A percentile compares a stretch with the other conserved stretches of the same genome.
Conservation (phyloP, 1,140 invertebrate genomes). For the Sitodiplosis mosellana region DNA sequence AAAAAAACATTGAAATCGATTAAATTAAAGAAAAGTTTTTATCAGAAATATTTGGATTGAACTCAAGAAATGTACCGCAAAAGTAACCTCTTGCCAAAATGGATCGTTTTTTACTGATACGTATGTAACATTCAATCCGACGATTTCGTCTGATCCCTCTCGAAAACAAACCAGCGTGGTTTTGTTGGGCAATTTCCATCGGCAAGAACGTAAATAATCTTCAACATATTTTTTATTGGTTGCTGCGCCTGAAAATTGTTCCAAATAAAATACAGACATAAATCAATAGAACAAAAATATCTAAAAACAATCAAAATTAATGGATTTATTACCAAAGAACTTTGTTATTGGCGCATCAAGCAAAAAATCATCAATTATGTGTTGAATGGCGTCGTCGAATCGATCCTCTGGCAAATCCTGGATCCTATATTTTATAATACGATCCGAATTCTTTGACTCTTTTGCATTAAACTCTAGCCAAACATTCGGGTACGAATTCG, state of each 20-base stretch:
- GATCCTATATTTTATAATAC: not conserved
- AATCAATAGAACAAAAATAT: too few species aligned
- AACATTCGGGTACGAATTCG: not conserved
- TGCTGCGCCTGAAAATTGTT: not conserved
- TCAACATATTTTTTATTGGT: not conserved
- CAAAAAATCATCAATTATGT: not conserved
- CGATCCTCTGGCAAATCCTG: not conserved
- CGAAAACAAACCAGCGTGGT: not conserved
- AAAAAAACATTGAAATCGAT: too few species aligned
- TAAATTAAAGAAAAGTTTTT: not conserved
- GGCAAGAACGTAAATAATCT: not conserved
- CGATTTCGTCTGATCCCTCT: not conserved
- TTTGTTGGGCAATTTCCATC: not conserved
- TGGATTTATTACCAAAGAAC: not conserved
- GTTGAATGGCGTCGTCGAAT: not conserved
- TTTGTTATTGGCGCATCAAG: not conserved
- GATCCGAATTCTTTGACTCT: not conserved
- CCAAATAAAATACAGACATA: not conserved
- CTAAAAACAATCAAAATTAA: too few species aligned
- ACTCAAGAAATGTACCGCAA: not conserved
- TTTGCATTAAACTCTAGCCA: not conserved
- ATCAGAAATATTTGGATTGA: not conserved
- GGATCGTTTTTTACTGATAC: not conserved
- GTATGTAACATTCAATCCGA: not conserved
- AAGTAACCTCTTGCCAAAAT: not conserved